These are phyloP conservation scores for Agrotis clavis DNA, from an alignment of 2,888 invertebrate species.

Conservation along the genomic window DNA sequence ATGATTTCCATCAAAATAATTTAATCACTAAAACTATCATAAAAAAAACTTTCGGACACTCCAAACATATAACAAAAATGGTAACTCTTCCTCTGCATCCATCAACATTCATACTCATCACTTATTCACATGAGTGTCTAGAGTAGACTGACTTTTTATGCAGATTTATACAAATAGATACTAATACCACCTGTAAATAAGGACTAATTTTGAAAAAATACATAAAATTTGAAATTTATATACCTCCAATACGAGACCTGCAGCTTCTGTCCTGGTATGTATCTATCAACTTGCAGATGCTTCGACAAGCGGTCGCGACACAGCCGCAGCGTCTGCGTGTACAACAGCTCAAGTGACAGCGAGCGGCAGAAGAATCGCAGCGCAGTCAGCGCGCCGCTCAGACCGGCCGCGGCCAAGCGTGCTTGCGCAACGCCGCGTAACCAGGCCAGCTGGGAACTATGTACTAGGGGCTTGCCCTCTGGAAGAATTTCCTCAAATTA, in stretches of 20 bases:
- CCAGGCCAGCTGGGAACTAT: slow-evolving; percentile 97
- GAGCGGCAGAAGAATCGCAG: slow-evolving; percentile 98
- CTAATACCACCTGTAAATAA: no score
- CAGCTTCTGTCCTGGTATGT: slow-evolving; percentile 96
- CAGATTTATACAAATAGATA: no score
- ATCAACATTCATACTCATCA: no score
- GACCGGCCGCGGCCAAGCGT: slow-evolving; percentile 94
- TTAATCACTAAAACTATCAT: no score
- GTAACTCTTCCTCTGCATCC: no score
- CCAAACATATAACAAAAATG: no score
- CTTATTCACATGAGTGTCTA: no score
- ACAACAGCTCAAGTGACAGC: slow-evolving; percentile 97
- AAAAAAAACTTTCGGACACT: no score
- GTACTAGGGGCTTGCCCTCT: slow-evolving; percentile 99
- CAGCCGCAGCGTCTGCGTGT: slow-evolving; percentile 96
- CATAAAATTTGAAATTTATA: no score
- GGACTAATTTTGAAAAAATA: no score
- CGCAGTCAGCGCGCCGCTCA: slow-evolving; percentile 93
- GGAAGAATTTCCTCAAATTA: slow-evolving; percentile 52
- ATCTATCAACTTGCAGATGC: slow-evolving; percentile 97
- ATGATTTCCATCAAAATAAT: no score
- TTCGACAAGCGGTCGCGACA: slow-evolving; percentile 97
- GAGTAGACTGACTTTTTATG: no score
- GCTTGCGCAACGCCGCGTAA: slow-evolving; percentile 98
- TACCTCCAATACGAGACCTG: slow-evolving; percentile 99